phyloP scores from a whole-genome alignment of 2,888 invertebrate genomes.

The Lordiphosa fenestrarum region DNA sequence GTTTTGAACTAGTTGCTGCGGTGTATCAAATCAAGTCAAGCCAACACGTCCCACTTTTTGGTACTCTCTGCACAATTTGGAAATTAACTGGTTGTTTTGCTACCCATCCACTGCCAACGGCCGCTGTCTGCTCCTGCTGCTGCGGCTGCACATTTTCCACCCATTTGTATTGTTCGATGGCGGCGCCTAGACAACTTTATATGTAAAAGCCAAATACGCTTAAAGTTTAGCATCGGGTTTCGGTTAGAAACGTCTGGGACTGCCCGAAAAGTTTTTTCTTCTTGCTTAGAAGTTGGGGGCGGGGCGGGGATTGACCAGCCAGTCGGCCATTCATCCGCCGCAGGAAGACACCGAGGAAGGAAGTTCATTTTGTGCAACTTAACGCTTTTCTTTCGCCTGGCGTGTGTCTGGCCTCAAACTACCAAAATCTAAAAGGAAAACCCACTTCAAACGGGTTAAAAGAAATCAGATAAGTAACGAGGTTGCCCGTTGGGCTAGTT shows the following conservation, averaged over 20 bases:
- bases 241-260: too few relatives aligned
- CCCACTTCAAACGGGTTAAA: background rate
- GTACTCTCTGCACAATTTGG: conserved; percentile 56
- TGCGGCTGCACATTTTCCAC: conserved; percentile 2
- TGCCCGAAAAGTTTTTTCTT: too few relatives aligned
- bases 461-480: conserved; percentile 8
- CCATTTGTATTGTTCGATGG: conserved; percentile 62
- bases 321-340: conserved; percentile 15
- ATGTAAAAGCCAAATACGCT: conserved; percentile 17
- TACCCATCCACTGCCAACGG: conserved; percentile 2
- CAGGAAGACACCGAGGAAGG: conserved; percentile 56
- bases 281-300: background rate
- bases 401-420: conserved; percentile 9
- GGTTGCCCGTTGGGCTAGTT: conserved; percentile 3
- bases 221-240: background rate
- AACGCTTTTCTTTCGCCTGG: conserved; percentile 51
- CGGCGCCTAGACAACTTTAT: conserved; percentile 40
- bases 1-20: conserved; percentile 43
- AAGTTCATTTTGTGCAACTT: conserved; percentile 73
- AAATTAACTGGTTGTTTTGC: conserved; percentile 68
- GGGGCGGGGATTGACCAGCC: conserved; percentile 13
- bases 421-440: too few relatives aligned
- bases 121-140: too few relatives aligned
- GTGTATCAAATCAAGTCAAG: conserved; percentile 35
- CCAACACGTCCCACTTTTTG: conserved; percentile 37